Evolutionary conservation across 2,113 vertebrate species (phyloP), one percentile per base, ranked within the genome.

Genomic region (Neodon shergylaensis): DNA sequence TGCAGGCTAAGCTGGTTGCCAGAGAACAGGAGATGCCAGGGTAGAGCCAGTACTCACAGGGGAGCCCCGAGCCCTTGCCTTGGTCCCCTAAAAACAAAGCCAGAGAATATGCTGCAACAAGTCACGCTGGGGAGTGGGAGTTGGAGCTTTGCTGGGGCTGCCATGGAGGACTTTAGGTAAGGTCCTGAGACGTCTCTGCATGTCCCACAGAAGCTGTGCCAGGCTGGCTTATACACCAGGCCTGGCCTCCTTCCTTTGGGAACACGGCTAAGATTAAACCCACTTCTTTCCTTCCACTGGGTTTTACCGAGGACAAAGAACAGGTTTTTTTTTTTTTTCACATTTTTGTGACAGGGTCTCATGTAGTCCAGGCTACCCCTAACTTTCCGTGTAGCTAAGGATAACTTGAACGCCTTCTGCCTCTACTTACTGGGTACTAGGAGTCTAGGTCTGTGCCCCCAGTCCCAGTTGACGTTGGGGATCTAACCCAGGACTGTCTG

Each of bases 81-180:
- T 7, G 0, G 16, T 90, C 0, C 6, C 49, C 47, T 52, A 49
- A 70, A 70, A 88, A 81, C 13, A 26, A 26, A 28, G 39, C 1
- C 19, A 2, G 36, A 5, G 49, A 33, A 22, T 8, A 12, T 19
- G 49, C 63, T 11, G 1, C 54, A 42, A 21, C 77, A 39, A 12
- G 49, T 9, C 82, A 17, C 0, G 1, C 5, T 17, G 61, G 28
- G 28, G 13, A n/a, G 6, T 33, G 44, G 39, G 47, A 7, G 4
- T 10, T 84, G 74, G 52, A 17, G 28, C 82, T 26, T 54, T 58
- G 24, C 85, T 28, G 31, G 13, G 7, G 24, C 33, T 44, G 0
- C 68, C 12, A 49, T 11, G 61, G 9, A 0, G 0, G 0, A 2
- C 44, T 61, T 3, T 1, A 36, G 21, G 31, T 0, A 74, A 76